Conservation (phyloP, 2,888 invertebrate genomes). For the Synergus gifuensis region DNA sequence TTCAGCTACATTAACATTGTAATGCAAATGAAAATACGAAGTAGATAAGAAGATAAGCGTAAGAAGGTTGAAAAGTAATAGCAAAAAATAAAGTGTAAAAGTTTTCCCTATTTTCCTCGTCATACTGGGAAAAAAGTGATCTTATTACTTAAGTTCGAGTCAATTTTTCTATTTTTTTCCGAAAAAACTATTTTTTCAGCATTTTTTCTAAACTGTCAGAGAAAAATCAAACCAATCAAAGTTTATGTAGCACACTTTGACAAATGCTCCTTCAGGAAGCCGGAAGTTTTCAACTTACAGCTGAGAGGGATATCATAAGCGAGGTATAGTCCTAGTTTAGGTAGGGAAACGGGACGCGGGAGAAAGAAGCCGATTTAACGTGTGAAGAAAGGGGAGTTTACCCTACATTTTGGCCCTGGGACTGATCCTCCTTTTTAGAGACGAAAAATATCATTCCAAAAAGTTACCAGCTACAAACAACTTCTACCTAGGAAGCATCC, state of each 20-base stretch:
- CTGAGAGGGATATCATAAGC: constrained; percentile 6
- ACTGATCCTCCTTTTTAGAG: background rate
- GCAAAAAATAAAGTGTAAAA: background rate
- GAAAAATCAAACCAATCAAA: background rate
- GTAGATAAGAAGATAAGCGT: background rate
- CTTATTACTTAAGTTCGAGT: too few species aligned
- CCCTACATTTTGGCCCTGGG: constrained; percentile 4
- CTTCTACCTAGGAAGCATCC: too few species aligned
- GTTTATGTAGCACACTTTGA: background rate
- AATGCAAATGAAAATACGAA: background rate
- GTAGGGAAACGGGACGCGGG: background rate
- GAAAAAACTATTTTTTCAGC: background rate
- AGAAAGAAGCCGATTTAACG: constrained; percentile 9
- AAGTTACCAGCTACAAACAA: background rate
- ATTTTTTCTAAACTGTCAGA: background rate
- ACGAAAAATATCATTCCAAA: background rate
- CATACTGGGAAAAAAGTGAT: too few species aligned
- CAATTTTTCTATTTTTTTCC: too few species aligned
- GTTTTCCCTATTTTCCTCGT: background rate
- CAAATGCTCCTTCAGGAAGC: background rate
- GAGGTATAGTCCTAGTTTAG: background rate
- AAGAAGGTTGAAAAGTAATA: background rate
- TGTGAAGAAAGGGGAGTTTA: background rate
- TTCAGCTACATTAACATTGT: background rate
- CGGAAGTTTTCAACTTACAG: background rate